Conservation (phyloP, 2,113 vertebrate genomes). For the Lathamus discolor region DNA sequence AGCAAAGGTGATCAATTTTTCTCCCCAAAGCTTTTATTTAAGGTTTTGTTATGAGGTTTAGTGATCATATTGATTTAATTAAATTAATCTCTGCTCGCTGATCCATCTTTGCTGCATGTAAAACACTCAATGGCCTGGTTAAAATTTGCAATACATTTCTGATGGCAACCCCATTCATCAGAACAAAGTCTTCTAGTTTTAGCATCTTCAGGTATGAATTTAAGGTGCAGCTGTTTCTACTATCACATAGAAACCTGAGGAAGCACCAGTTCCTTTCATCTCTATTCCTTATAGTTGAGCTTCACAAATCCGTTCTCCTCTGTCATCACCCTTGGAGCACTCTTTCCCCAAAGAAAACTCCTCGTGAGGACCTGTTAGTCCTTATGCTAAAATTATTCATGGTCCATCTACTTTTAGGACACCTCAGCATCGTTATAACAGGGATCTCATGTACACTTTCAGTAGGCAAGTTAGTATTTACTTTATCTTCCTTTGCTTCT, state of each 20-base stretch:
- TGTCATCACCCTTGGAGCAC: not conserved
- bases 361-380: not conserved
- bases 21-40: not conserved
- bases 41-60: not conserved
- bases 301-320: not conserved
- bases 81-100: not conserved
- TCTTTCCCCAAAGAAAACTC: not conserved
- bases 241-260: not conserved
- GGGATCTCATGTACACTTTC: not conserved
- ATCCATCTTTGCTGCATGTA: not conserved
- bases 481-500: not conserved
- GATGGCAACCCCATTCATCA: not conserved
- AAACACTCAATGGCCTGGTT: not conserved
- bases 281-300: not conserved
- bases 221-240: not conserved
- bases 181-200: not conserved
- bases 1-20: not conserved
- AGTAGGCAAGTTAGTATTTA: not conserved
- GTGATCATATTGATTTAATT: not conserved
- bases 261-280: not conserved
- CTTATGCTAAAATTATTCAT: not conserved
- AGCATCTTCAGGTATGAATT: not conserved
- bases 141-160: not conserved
- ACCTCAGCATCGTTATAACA: not conserved
- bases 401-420: not conserved